Evolutionary conservation across 2,888 invertebrate species (phyloP).

Genomic region (Spodoptera exigua): DNA sequence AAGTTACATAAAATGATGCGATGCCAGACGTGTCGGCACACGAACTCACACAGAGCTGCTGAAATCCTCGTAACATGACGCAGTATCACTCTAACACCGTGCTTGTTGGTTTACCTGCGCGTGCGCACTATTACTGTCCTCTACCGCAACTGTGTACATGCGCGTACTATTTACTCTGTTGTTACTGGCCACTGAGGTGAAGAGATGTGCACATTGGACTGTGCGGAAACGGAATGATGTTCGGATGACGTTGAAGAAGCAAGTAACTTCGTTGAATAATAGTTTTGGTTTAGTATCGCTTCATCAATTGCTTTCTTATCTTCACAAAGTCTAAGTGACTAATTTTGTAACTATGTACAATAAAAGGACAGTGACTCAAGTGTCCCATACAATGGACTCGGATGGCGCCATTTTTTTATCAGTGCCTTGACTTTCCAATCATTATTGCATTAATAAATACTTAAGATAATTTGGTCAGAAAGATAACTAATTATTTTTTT

Average conservation of each 20-base stretch:
- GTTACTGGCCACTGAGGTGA: conserved; percentile 4
- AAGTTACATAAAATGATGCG: not conserved
- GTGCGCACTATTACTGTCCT: conserved; percentile 1
- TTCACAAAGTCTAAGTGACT: too few species aligned
- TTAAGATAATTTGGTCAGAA: too few species aligned
- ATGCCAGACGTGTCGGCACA: not conserved
- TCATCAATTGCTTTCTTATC: too few species aligned
- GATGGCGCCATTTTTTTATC: too few species aligned
- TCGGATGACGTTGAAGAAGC: conserved; percentile 1
- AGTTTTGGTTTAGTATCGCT: too few species aligned
- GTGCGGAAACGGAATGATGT: not conserved
- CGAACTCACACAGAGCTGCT: conserved; percentile 44
- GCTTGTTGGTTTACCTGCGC: conserved; percentile 7
- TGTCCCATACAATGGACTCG: too few species aligned
- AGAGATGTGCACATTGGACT: conserved; percentile 5
- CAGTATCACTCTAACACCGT: not conserved
- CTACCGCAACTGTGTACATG: conserved; percentile 34
- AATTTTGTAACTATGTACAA: too few species aligned
- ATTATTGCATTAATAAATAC: too few species aligned
- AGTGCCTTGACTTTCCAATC: too few species aligned
- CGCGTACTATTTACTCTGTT: conserved; percentile 26
- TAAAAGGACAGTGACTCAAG: too few species aligned
- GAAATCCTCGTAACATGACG: conserved; percentile 38
- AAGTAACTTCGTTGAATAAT: conserved; percentile 2
- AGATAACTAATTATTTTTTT: too few species aligned